Evolutionary conservation across 2,797 vertebrate genomes (phyloP).

Genomic region (Cryptoprocta ferox): DNA sequence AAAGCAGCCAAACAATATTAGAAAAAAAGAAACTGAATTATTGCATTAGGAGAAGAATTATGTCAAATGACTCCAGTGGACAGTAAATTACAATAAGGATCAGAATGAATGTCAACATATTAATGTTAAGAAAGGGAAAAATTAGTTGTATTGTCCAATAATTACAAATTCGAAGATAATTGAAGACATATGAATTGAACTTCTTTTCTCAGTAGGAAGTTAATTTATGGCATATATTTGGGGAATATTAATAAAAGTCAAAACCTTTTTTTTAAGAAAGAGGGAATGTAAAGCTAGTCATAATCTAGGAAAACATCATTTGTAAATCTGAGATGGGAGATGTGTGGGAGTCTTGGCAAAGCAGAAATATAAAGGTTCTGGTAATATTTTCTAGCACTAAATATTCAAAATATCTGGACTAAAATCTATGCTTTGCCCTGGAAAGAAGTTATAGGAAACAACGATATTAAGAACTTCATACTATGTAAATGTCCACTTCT

Average conservation of each 20-base stretch:
- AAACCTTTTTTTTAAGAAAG: background rate
- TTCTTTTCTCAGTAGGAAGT: constrained; percentile 52
- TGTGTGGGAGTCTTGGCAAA: background rate
- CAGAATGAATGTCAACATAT: background rate
- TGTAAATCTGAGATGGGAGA: background rate
- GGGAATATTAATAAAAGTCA: constrained; percentile 67
- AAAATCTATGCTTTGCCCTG: background rate
- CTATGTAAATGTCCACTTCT: background rate
- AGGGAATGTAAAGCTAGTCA: background rate
- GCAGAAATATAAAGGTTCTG: constrained; percentile 5
- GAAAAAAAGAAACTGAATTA: background rate
- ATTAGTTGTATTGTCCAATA: constrained; percentile 35
- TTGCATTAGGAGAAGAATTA: constrained; percentile 23
- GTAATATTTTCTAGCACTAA: background rate
- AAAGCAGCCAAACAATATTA: background rate
- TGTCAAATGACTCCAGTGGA: constrained; percentile 6
- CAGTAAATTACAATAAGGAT: constrained; percentile 20
- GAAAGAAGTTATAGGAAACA: background rate
- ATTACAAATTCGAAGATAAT: constrained; percentile 71
- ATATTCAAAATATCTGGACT: background rate
- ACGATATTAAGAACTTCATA: background rate
- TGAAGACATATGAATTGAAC: constrained; percentile 52
- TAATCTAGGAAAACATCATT: background rate
- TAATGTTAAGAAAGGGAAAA: constrained; percentile 43
- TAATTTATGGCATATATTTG: constrained; percentile 64